Percentiles rank a stretch among this genome's conserved stretches.
Conservation (phyloP, 2,113 vertebrate species). For the Acanthisitta chloris region DNA sequence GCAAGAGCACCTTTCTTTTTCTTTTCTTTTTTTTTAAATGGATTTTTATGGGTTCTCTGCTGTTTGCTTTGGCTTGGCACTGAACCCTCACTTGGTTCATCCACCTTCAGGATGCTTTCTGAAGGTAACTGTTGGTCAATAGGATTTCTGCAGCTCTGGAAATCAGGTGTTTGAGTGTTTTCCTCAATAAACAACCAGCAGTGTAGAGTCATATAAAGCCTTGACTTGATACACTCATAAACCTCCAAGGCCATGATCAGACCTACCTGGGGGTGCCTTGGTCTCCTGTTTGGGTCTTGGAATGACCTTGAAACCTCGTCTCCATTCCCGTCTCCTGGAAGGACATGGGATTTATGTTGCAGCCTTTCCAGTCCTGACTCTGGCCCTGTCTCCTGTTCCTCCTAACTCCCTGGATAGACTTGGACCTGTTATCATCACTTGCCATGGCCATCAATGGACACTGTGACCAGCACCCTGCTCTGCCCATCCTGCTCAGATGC, state of each 20-base stretch:
- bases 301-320: not conserved
- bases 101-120: not conserved
- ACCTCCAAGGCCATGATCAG: not conserved
- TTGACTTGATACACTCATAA: not conserved
- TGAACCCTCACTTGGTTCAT: not conserved
- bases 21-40: not conserved
- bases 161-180: not conserved
- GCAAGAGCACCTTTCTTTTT: not conserved
- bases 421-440: not conserved
- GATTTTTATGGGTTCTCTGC: not conserved
- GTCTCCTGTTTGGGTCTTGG: not conserved
- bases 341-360: accelerated
- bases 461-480: not conserved
- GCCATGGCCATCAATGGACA: accelerated
- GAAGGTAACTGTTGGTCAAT: not conserved
- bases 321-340: not conserved
- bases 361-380: not conserved
- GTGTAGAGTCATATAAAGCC: not conserved
- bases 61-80: not conserved
- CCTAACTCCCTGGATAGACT: not conserved
- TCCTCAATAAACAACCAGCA: not conserved
- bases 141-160: not conserved
- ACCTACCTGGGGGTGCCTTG: not conserved
- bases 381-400: not conserved
- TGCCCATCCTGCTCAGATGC: not conserved